A percentile compares a stretch with the other conserved stretches of the same genome.
These are phyloP conservation scores for Aleiodes sp. DNA, from an alignment of 1,140 invertebrate species.

Conservation along the genomic window DNA sequence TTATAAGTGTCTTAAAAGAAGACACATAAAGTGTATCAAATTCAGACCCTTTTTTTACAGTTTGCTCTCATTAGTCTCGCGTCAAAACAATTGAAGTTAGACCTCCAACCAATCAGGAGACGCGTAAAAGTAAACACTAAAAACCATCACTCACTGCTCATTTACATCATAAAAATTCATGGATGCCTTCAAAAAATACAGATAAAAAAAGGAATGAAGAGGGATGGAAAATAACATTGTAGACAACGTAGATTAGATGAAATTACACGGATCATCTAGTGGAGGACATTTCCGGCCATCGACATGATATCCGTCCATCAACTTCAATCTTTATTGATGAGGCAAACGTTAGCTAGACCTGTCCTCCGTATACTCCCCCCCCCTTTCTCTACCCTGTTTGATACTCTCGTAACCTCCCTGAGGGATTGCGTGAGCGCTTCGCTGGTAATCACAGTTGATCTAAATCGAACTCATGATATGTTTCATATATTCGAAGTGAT, in stretches of 20 bases:
- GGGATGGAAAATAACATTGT: no score
- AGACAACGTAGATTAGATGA: neutral
- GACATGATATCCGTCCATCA: slow-evolving; percentile 8
- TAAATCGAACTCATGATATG: slow-evolving; percentile 28
- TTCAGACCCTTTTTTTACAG: no score
- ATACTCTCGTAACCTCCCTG: slow-evolving; percentile 8
- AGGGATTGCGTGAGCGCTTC: slow-evolving; percentile 26
- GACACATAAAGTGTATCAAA: no score
- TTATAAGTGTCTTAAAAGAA: no score
- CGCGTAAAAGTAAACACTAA: no score
- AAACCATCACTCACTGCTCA: no score
- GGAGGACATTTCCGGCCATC: neutral
- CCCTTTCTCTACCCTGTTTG: neutral
- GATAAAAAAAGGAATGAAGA: neutral
- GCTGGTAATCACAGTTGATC: slow-evolving; percentile 21
- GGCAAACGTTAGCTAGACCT: slow-evolving; percentile 3
- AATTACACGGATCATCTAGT: slow-evolving; percentile 10
- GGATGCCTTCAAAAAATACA: no score
- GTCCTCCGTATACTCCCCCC: neutral
- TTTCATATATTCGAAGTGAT: neutral
- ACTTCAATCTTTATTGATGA: slow-evolving; percentile 32
- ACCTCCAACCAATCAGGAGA: no score
- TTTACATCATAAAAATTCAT: no score
- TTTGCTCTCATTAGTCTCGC: no score
- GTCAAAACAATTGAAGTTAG: no score